These are phyloP conservation scores for Tipula confusa DNA, from an alignment of 2,888 invertebrate genomes.

Conservation along the genomic window DNA sequence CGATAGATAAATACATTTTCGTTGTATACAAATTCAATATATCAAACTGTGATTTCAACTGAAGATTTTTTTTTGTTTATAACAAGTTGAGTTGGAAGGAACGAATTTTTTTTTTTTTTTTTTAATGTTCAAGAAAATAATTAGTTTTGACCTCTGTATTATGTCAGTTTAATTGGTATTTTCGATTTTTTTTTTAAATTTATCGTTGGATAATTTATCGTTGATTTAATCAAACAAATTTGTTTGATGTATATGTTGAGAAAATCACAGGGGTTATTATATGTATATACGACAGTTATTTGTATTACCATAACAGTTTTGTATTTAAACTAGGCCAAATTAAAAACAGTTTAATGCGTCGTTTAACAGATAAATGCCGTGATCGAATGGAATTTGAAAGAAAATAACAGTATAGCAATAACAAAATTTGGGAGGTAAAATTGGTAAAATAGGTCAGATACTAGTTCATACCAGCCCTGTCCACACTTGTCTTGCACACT, in stretches of 20 bases:
- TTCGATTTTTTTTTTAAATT: neutral
- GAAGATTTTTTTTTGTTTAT: constrained; percentile 5
- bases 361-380: too few relatives aligned
- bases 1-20: neutral
- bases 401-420: too few relatives aligned
- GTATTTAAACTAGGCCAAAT: neutral
- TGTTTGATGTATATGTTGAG: neutral
- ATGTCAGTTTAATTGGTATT: constrained; percentile 20
- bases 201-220: neutral
- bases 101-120: neutral
- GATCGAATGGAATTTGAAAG: too few relatives aligned
- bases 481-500: too few relatives aligned
- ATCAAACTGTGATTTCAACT: constrained; percentile 7
- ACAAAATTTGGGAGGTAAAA: too few relatives aligned
- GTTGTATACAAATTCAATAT: neutral
- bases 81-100: neutral
- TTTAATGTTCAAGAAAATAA: neutral
- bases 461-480: too few relatives aligned
- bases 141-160: constrained; percentile 20
- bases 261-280: neutral
- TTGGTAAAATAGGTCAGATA: too few relatives aligned
- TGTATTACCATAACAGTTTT: neutral
- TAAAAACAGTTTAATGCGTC: too few relatives aligned
- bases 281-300: neutral
- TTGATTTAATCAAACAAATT: neutral